phyloP scores from a whole-genome alignment of 2,797 vertebrate genomes.

The Harpagifer antarcticus region DNA sequence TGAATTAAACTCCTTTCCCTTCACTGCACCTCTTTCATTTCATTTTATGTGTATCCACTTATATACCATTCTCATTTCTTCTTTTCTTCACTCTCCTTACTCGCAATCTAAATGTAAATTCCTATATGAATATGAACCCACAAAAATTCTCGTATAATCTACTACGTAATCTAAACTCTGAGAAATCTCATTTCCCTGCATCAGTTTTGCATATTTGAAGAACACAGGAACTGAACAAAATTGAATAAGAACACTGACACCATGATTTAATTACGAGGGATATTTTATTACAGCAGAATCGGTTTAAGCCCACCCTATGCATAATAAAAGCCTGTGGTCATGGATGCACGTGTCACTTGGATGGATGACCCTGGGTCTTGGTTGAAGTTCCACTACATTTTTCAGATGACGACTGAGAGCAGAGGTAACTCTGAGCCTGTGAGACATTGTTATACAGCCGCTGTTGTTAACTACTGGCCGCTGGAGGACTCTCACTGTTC shows the following conservation, averaged over 20 bases:
- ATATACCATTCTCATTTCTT: neutral
- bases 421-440: conserved; percentile 39
- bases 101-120: conserved; percentile 64
- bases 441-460: conserved; percentile 31
- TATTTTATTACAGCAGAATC: conserved; percentile 68
- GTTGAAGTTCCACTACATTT: conserved; percentile 60
- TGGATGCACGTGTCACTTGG: conserved; percentile 66
- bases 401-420: conserved; percentile 49
- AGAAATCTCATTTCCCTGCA: conserved; percentile 43
- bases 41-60: neutral
- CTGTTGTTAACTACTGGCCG: conserved; percentile 29
- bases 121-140: conserved; percentile 32
- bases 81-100: conserved; percentile 10
- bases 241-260: conserved; percentile 35
- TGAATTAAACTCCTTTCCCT: neutral
- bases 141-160: conserved; percentile 33
- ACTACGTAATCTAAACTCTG: conserved; percentile 13
- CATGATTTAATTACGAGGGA: conserved; percentile 71
- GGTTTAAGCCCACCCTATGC: conserved; percentile 66
- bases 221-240: conserved; percentile 4
- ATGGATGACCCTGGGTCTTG: conserved; percentile 64
- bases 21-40: neutral
- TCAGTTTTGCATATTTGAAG: conserved; percentile 36
- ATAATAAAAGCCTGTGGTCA: conserved; percentile 73
- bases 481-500: conserved; percentile 25